Conservation (phyloP, 2,113 vertebrate species). For the Tiliqua scincoides region DNA sequence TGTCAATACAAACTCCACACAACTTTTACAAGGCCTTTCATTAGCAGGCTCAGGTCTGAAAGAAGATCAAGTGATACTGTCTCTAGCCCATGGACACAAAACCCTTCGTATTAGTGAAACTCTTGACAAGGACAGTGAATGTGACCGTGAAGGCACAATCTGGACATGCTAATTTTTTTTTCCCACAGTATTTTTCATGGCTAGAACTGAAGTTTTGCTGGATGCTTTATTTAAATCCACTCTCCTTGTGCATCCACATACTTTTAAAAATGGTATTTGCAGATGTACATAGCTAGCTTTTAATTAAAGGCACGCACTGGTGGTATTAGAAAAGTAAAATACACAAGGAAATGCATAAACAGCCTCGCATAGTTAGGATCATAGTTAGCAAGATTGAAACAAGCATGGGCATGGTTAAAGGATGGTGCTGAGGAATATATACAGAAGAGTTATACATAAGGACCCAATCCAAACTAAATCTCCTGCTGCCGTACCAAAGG, state of each 20-base stretch:
- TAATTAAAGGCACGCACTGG: conserved; percentile 27
- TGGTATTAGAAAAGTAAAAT: conserved; percentile 1
- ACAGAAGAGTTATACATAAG: background rate
- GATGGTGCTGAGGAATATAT: background rate
- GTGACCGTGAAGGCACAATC: background rate
- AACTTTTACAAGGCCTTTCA: conserved; percentile 63
- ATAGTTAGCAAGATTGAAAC: background rate
- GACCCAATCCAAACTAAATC: no score
- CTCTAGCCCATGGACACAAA: conserved; percentile 48
- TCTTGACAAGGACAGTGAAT: conserved; percentile 34
- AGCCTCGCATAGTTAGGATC: background rate
- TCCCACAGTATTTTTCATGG: conserved; percentile 23
- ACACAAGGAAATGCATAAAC: background rate
- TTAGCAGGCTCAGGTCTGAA: conserved; percentile 55
- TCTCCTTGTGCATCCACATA: conserved; percentile 17
- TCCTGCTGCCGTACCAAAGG: no score
- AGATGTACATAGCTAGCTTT: background rate
- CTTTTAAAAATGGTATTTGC: conserved; percentile 14
- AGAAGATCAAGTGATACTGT: conserved; percentile 44
- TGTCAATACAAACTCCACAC: conserved; percentile 61
- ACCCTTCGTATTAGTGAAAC: conserved; percentile 27
- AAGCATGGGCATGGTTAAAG: background rate
- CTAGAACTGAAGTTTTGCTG: conserved; percentile 33
- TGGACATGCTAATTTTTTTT: conserved; percentile 27
- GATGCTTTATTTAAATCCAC: conserved; percentile 8